Base-by-base conservation (phyloP, 1,140 invertebrate species). In the Meloidogyne exigua region DNA sequence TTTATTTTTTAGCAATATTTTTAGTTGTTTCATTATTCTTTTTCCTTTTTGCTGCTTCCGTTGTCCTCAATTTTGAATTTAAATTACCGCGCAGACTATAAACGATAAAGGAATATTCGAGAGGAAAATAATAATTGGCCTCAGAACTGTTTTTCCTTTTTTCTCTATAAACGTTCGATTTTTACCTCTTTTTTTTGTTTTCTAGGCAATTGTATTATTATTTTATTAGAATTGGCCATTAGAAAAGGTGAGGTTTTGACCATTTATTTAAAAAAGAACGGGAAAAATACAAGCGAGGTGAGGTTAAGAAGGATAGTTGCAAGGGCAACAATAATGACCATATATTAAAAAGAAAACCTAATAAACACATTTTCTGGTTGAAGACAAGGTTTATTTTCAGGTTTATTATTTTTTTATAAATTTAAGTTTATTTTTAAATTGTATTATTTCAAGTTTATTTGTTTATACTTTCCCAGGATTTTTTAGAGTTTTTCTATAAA, bases 91-190 rank as follows among this genome's bases (percentile, higher is more conserved):
- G n/a, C 49, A 57, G 9, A 57, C 18, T 39, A 39, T 39, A 39
- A 49, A 49, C 44, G 44, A 49, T 49, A 39, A 32, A 32, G 28
- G 28, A 32, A 7, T 32, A 32, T 32, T 32, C 28, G 13, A 57
- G n/a, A 57, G n/a, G n/a, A 57, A n/a, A 57, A 57, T 57, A 57
- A 57, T 57, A 57, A 57, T 57, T 57, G 49, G 49, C 18, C 49
- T n/a, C n/a, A 57, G 21, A 57, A 57, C 49, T 57, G 49, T 57
- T 57, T 57, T n/a, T 7, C 18, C 49, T 18, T 18, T 49, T 49
- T 44, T 44, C 44, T 32, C 36, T 0, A 39, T 39, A 39, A 39
- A 0, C 49, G 49, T 57, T 57, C 49, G 36, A 39, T 39, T 39
- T 39, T 39, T 39, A 39, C 36, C 36, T 39, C 9, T n/a, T 57